These are phyloP conservation scores for Dasyurus viverrinus DNA, from an alignment of 2,113 vertebrate genomes.

Conservation along the genomic window DNA sequence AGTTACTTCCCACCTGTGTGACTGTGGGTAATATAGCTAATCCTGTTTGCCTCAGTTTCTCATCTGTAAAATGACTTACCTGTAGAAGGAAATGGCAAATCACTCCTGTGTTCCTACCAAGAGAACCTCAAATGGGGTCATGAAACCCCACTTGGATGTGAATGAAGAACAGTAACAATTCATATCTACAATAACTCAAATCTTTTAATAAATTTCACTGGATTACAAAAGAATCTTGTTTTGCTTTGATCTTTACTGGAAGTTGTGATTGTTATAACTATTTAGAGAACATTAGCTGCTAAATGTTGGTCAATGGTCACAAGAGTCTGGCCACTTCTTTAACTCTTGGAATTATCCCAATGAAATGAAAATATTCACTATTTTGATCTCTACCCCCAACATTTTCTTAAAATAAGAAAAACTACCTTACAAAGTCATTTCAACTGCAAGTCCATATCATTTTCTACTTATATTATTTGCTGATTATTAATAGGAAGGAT, in stretches of 20 bases:
- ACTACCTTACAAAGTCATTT: background rate
- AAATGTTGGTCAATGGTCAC: background rate
- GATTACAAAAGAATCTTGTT: background rate
- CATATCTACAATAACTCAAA: background rate
- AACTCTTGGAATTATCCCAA: background rate
- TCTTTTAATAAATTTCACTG: background rate
- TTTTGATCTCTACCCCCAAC: background rate
- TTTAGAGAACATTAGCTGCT: background rate
- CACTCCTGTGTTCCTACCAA: background rate
- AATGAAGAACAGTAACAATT: background rate
- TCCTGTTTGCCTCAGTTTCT: background rate
- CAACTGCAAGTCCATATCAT: background rate
- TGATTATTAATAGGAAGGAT: background rate
- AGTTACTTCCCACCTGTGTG: too few relatives aligned
- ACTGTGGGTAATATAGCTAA: too few relatives aligned
- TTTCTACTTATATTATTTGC: background rate
- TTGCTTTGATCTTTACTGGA: background rate
- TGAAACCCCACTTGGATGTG: background rate
- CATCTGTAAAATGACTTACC: background rate
- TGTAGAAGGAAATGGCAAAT: background rate
- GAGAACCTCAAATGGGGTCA: background rate
- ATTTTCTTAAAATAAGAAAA: background rate
- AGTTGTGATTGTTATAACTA: background rate
- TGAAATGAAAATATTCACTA: background rate
- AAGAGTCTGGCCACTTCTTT: background rate